Base-by-base conservation (phyloP, 2,113 vertebrate genomes). In the Synchiropus splendidus region DNA sequence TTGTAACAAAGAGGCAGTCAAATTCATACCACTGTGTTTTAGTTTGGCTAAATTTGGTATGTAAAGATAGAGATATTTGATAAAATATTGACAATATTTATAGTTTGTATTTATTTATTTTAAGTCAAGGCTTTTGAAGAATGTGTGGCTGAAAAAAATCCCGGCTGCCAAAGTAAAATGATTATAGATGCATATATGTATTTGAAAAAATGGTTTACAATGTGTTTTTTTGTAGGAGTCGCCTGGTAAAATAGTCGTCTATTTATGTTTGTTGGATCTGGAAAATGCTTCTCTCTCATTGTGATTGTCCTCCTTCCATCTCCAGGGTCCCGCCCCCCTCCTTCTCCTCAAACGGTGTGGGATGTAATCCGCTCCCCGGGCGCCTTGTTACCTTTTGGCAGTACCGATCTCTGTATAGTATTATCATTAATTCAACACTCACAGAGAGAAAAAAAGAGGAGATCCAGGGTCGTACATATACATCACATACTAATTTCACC, bases 351-450 rank as follows among this genome's bases (percentile, higher is more conserved):
- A 34, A 58, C 47, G 43, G 55, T 56, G 48, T 41, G n/a, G 53
- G 51, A 43, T 75, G 64, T 89, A 90, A 93, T 92, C 89, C 88
- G 88, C 87, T 96, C 92, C 93, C 92, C 70, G 77, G 87, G 85
- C 82, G 89, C 90, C 92, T 96, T 91, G 91, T 98, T 97, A 97
- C 83, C 78, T 84, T 85, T 86, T 89, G 83, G 81, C 87, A 86
- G 78, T 51, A 77, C 72, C 67, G 79, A 77, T 78, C 88, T 75
- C 68, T 59, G 56, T 48, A 52, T 65, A 42, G 63, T 70, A 71
- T 78, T 78, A 86, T 88, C 88, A 88, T 91, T 90, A 86, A 92
- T 92, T 89, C 88, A 85, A 75, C 86, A 87, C 86, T 91, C 87
- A 89, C 78, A 8, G 21, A 27, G n/a, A n/a, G n/a, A 27, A 27